Conservation (phyloP, 2,888 invertebrate genomes). For the Athalia rosae region DNA sequence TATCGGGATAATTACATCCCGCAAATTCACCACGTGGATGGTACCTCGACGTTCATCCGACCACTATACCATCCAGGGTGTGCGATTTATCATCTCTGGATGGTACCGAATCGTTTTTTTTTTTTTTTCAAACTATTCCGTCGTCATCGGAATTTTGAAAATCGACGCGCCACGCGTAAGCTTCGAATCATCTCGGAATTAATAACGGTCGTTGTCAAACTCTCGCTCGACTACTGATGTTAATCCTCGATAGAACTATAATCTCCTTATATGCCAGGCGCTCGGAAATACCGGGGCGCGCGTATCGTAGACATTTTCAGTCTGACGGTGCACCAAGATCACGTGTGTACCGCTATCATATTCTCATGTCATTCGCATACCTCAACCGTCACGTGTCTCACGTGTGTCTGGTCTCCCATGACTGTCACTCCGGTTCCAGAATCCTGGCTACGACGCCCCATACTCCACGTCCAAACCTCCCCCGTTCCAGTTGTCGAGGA, state of each 20-base stretch:
- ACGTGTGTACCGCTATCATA: conserved; percentile 41
- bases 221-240: not conserved
- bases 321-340: conserved; percentile 20
- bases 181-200: not conserved
- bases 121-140: too few relatives aligned
- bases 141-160: too few relatives aligned
- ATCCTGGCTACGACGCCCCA: not conserved
- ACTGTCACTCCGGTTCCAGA: conserved; percentile 21
- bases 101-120: conserved; percentile 1
- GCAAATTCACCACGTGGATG: conserved; percentile 29
- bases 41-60: conserved; percentile 25
- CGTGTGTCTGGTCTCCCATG: conserved; percentile 51
- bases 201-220: too few relatives aligned
- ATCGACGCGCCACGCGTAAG: not conserved
- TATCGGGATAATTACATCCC: conserved; percentile 40
- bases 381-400: conserved; percentile 52
- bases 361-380: conserved; percentile 58
- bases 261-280: conserved; percentile 21
- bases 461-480: too few relatives aligned
- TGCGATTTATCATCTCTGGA: conserved; percentile 40
- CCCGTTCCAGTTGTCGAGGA: too few relatives aligned
- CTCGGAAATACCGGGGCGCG: not conserved
- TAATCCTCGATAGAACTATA: conserved; percentile 20
- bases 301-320: conserved; percentile 26
- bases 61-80: conserved; percentile 23